Base-by-base conservation (phyloP, 2,888 invertebrate genomes). In the Schrankia costaestrigalis region DNA sequence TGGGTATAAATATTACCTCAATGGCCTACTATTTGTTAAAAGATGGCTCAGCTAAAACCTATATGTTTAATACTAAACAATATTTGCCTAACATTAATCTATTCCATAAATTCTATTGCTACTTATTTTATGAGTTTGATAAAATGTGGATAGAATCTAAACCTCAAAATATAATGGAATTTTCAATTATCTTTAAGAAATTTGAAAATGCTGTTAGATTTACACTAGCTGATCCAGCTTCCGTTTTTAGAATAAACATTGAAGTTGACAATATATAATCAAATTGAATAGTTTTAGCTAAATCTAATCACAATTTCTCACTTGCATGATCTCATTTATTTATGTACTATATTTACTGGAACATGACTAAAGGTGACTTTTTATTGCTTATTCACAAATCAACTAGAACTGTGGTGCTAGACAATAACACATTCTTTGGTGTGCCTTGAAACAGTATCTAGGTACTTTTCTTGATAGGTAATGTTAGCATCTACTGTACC, bases 81-180 rank as follows among this genome's bases (percentile, higher is more conserved):
- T 86, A 90, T 36, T 72, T 93, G 33, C 93, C 94, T 7, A 89
- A 87, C 17, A 72, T 95, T 29, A 89, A 91, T 68, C 89, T 95
- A 68, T 99, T 98, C 80, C 97, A 99, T 79, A 94, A 93, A 68
- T 93, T 98, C 65, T 98, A 98, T 82, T 95, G 97, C 78, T 97
- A 96, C 74, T 87, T 98, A 31, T 96, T 98, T 77, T 95, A 94
- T 70, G 95, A 97, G 69, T 99, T 99, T 86, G 97, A 98, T 82
- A 93, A 94, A 61, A 94, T 95, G 79, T 99, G 99, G 99, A 91
- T 97, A 53, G 91, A 93, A 46, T 94, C 95, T 11, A 95, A 96
- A 65, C 98, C 99, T 0, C 91, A 91, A 50, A 95, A 96, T 71
- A 96, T 99, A 47, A 99, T 99, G 98, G 96, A 98, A 68, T 99